phyloP scores from a whole-genome alignment of 2,113 vertebrate species.

The Tamias sibiricus region DNA sequence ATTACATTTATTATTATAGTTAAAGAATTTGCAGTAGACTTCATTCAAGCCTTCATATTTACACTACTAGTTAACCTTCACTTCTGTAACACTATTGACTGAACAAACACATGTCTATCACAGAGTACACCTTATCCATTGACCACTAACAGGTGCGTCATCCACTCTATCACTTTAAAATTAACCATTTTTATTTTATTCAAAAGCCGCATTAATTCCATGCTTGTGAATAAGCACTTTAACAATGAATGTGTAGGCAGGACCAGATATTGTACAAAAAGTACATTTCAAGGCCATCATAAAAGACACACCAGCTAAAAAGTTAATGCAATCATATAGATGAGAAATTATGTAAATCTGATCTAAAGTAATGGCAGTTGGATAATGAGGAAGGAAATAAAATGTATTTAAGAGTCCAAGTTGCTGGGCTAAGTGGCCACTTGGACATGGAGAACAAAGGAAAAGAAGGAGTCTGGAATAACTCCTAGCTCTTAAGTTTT shows the following conservation, averaged over 20 bases:
- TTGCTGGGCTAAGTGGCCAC: background rate
- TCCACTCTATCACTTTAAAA: background rate
- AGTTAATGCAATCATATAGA: background rate
- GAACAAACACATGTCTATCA: conserved; percentile 66
- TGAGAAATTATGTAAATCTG: conserved; percentile 18
- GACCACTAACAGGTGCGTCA: background rate
- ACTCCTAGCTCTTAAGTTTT: background rate
- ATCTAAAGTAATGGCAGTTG: background rate
- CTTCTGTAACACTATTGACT: conserved; percentile 71
- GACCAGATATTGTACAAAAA: conserved; percentile 48
- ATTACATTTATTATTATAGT: background rate
- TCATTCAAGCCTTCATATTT: background rate
- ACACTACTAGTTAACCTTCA: conserved; percentile 58
- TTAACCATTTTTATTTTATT: conserved; percentile 61
- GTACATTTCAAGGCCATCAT: conserved; percentile 62
- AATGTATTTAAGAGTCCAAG: background rate
- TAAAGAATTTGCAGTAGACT: background rate
- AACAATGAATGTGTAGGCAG: conserved; percentile 15
- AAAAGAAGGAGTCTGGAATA: background rate
- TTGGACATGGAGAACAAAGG: background rate
- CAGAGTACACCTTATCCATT: conserved; percentile 63
- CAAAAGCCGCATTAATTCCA: background rate
- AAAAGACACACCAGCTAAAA: conserved; percentile 20
- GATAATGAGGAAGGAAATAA: background rate
- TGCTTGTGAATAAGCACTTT: background rate